Evolutionary conservation across 2,113 vertebrate species (phyloP), one percentile per base, ranked within the genome.

Genomic region (Ctenomys sociabilis): DNA sequence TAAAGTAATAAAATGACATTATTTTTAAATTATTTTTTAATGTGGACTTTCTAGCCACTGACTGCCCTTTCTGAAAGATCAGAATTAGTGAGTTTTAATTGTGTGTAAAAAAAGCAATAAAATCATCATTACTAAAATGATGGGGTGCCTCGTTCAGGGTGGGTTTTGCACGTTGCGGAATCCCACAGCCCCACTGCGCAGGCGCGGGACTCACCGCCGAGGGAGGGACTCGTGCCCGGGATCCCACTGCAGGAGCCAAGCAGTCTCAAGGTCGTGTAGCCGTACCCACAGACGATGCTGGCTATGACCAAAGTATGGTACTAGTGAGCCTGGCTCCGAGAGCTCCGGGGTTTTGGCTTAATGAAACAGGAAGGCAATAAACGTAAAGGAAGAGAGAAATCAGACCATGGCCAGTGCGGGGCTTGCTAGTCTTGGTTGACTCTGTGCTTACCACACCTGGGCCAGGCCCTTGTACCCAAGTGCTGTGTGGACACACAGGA

Each of bases 81-180:
- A 96, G 96, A 97, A 95, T 96, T 96, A 96, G 96, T 95, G 97
- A 95, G 88, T 97, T 97, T 97, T 97, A 97, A 97, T 96, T 98
- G 93, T 92, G 97, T 96, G 93, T 95, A 94, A 96, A 96, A 96
- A 91, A 95, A 80, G 97, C 96, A 96, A 97, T 97, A 93, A 96
- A 97, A 95, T 96, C 61, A 93, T 83, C 96, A 96, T 97, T 94
- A 95, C 90, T 43, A 75, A 95, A 85, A 95, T 90, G 93, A 93
- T 4, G 90, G 84, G 88, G 77, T 37, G 77, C 88, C 83, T 93
- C 32, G 12, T 54, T 93, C 37, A 59, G 14, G 24, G 96, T 7
- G n/a, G 94, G 68, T 75, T 0, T 57, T 0, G 3, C 2, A 54
- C 3, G 17, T 28, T 66, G 28, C 45, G 0, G 17, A 5, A 1